Base-by-base conservation (phyloP, 2,888 invertebrate species). In the Octonoba sinensis region DNA sequence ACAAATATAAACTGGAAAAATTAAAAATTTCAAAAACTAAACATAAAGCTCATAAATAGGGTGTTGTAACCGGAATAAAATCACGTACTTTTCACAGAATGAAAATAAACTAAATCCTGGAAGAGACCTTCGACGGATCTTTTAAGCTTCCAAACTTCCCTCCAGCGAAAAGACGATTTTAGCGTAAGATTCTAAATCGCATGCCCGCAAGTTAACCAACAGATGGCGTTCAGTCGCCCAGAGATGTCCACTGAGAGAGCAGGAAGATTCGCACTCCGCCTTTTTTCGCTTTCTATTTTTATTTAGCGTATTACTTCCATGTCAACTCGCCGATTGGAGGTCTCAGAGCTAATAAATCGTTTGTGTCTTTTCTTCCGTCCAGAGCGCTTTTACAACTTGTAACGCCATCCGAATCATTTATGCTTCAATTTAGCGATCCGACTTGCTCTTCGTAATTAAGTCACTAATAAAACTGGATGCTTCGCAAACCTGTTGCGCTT, bases 231-330 rank as follows among this genome's bases (percentile, higher is more conserved):
- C 18, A 22, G 24, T 44, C 44, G 46, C 22, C 18, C 24, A 51
- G 67, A 27, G 76, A 69, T 76, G 70, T 60, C 46, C 69, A 76
- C 64, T 76, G 62, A 70, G 69, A 64, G 76, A 62, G 49, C 51
- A 49, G 57, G 59, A 49, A 46, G 54, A 47, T 27, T 60, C 59
- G 46, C 56, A 64, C 24, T 20, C 18, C 36, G 36, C 36, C 36
- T 36, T 70, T 54, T 16, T 11, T 62, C 64, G 51, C 24, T 62
- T 62, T 60, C 46, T 76, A 22, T 51, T 56, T 56, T 59, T 59
- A 49, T 44, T 60, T n/a, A 36, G 11, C 36, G 36, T 36, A 36
- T 36, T 20, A 24, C n/a, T 18, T 56, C 51, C 57, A 46, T 62
- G 51, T 54, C 54, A 24, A 54, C 49, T 3, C 57, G 44, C 51